Base-by-base conservation (phyloP, 2,113 vertebrate genomes). In the Leptosomus discolor region DNA sequence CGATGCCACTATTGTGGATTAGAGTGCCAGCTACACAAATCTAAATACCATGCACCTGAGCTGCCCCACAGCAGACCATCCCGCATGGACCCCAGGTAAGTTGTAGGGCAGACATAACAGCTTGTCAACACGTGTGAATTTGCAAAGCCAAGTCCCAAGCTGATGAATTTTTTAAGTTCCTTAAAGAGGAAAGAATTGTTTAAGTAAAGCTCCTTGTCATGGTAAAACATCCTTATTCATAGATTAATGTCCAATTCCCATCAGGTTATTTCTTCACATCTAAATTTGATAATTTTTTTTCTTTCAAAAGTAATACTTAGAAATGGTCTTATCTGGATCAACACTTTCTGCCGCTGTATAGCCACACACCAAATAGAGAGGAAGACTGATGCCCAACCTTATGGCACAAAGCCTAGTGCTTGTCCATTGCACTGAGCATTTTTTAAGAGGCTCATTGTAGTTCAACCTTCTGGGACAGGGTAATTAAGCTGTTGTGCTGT, bases 391-490 rank as follows among this genome's bases (percentile, higher is more conserved):
- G 18, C 32, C n/a, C 54, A 41, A 0, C 22, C 34, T 61, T 54
- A 32, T 82, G 41, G 85, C 3, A 0, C 8, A 21, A 30, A 85
- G 39, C 51, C 69, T 30, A 37, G 39, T 15, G 60, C 68, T 83
- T 56, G 54, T n/a, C 80, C 82, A 32, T 19, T 37, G 73, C 68
- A 24, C 29, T 21, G 84, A 48, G 51, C 3, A 0, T 39, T 88
- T 94, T 92, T 80, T 88, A 93, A 96, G 85, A 96, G 68, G 71
- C 82, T 97, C 75, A 23, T 82, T 81, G 18, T 76, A 94, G 88
- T 93, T 94, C 81, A 84, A 96, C 88, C 79, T 93, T 92, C 88
- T 94, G 85, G 75, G 54, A 74, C 58, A 80, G 88, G 54, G n/a
- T 34, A 43, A 43, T 88, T 94, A 94, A 95, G 92, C 92, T 93